Base-by-base conservation (phyloP, 2,797 vertebrate genomes). In the Perodicticus potto region DNA sequence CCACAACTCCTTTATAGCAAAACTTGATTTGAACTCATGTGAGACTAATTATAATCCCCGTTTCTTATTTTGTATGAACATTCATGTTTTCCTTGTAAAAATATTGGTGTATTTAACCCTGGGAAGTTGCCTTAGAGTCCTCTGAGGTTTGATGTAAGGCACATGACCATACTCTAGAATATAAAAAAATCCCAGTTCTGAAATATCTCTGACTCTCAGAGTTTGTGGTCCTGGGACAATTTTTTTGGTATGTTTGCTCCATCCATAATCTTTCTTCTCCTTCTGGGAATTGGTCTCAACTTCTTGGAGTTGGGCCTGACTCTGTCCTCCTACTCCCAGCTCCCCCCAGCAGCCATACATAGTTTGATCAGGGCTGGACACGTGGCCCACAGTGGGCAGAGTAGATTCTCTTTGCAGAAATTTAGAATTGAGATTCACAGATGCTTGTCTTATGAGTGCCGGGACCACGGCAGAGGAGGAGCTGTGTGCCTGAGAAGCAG, bases 31-130 rank as follows among this genome's bases (percentile, higher is more conserved):
- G 49, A 93, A 89, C 65, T 69, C 43, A 59, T 7, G 2, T 49
- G 63, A 91, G 6, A 37, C 34, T 89, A 78, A 76, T 72, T 96
- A 91, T 40, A 72, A 80, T 69, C 17, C 7, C 67, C 86, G n/a
- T 57, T 85, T 94, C 29, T 74, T 53, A 80, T 73, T 91, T 95
- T 86, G n/a, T 14, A 63, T 70, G 65, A 78, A 53, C 65, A 76
- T 81, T 92, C 70, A 32, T 63, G 43, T 91, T 95, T 93, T 94
- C 61, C 81, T 85, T 87, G 5, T 73, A 87, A 92, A 82, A 85
- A 76, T 85, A 69, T n/a, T 4, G 0, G 17, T 77, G 29, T 59
- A 13, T 69, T 90, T 88, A 70, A 73, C 87, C 87, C 73, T 3
- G 45, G 43, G 37, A 90, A 90, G 40, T 34, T 78, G 14, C 59